Evolutionary conservation across 2,888 invertebrate genomes (phyloP).

Genomic region (Sinhomidia bicolor): DNA sequence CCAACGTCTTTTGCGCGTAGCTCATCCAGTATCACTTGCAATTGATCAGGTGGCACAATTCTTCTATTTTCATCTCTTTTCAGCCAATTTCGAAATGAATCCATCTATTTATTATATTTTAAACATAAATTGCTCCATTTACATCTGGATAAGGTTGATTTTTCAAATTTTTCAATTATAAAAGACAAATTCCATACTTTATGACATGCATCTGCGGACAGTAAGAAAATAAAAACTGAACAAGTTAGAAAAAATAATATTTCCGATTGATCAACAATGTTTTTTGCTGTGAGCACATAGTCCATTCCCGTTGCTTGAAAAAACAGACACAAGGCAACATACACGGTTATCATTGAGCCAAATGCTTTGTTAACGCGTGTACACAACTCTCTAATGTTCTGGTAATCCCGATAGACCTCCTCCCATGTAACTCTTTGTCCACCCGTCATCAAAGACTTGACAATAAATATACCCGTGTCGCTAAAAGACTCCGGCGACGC

Average conservation of each 20-base stretch:
- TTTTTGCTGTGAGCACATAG: not conserved
- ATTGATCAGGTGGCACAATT: not conserved
- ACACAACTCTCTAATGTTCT: not conserved
- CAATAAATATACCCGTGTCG: no score
- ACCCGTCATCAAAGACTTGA: no score
- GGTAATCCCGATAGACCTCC: slow-evolving; percentile 1
- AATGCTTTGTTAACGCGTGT: not conserved
- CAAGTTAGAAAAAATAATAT: slow-evolving; percentile 6
- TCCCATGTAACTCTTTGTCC: no score
- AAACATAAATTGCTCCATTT: not conserved
- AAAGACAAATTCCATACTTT: no score
- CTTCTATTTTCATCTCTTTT: not conserved
- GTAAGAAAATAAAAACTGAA: not conserved
- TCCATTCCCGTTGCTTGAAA: slow-evolving; percentile 34
- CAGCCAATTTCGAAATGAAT: not conserved
- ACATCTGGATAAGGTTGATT: no score
- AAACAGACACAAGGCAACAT: not conserved
- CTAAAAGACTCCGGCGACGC: no score
- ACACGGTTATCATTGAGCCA: slow-evolving; percentile 14
- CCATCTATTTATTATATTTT: not conserved
- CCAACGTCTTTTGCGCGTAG: not conserved
- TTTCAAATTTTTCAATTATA: no score
- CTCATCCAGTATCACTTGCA: not conserved
- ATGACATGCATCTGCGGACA: slow-evolving; percentile 32
- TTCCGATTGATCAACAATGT: not conserved